Evolutionary conservation across 2,797 vertebrate species (phyloP).

Genomic region (Smutsia temminckii): DNA sequence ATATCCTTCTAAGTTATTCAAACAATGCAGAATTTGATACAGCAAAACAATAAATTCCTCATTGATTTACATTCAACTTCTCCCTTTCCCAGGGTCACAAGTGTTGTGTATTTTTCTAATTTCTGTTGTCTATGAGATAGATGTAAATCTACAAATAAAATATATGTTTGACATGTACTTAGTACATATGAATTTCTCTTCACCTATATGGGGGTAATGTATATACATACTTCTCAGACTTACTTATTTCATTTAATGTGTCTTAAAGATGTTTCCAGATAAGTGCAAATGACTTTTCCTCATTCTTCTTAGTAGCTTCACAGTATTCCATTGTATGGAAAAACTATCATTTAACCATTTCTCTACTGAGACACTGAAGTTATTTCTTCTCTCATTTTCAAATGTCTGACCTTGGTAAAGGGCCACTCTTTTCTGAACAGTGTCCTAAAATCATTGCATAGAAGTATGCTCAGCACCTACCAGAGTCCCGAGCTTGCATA

Average conservation of each 20-base stretch:
- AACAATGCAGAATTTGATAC: neutral
- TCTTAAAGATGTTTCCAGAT: neutral
- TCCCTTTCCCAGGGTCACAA: neutral
- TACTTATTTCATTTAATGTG: neutral
- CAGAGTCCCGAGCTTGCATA: neutral
- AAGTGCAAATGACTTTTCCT: neutral
- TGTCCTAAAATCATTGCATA: neutral
- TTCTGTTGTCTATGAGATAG: neutral
- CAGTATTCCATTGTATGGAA: neutral
- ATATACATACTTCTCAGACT: neutral
- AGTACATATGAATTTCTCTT: neutral
- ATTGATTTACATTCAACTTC: neutral
- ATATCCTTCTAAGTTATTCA: neutral
- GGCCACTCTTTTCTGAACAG: neutral
- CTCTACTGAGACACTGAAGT: neutral
- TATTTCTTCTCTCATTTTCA: constrained; percentile 5
- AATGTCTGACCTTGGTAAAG: neutral
- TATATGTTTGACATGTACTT: neutral
- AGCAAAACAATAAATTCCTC: neutral
- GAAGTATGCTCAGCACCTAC: neutral
- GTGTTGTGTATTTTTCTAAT: neutral
- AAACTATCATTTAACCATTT: neutral
- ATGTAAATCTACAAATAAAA: neutral
- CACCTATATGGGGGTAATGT: neutral
- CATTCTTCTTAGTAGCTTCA: neutral